These are phyloP conservation scores for Diachasmimorpha longicaudata DNA, from an alignment of 1,140 invertebrate species.

Conservation along the genomic window DNA sequence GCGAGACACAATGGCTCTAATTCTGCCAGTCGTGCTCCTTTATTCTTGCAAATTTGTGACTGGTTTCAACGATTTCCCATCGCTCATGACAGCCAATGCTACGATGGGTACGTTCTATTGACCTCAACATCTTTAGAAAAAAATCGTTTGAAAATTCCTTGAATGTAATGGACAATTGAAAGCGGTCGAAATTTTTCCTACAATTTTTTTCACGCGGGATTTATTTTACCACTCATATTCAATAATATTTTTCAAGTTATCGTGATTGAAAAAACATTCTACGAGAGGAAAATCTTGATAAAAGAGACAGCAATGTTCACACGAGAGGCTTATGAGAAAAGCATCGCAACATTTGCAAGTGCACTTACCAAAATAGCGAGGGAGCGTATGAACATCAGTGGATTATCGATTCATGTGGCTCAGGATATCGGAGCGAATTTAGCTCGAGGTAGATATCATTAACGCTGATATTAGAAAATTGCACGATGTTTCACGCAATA, in stretches of 20 bases:
- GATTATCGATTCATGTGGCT: conserved; percentile 69
- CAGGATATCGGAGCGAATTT: conserved; percentile 69
- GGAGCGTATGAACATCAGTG: conserved; percentile 68
- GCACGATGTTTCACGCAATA: no score
- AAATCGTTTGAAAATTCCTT: conserved; percentile 30
- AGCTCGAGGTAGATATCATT: conserved; percentile 65
- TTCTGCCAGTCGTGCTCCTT: conserved; percentile 42
- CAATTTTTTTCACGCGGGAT: conserved; percentile 2
- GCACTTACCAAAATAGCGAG: conserved; percentile 66
- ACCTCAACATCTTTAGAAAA: neutral
- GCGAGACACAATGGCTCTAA: neutral
- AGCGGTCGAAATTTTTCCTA: no score
- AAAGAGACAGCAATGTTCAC: conserved; percentile 25
- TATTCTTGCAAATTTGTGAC: conserved; percentile 22
- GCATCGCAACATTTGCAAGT: conserved; percentile 66
- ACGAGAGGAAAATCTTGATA: conserved; percentile 28
- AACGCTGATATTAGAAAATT: neutral
- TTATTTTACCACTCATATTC: conserved; percentile 18
- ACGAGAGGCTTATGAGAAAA: conserved; percentile 62
- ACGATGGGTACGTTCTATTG: conserved; percentile 66
- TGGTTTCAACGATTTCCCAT: conserved; percentile 68
- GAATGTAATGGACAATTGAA: no score
- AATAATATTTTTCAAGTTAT: conserved; percentile 35
- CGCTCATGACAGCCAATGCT: conserved; percentile 72
- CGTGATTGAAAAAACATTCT: conserved; percentile 47